Conservation (phyloP, 1,140 invertebrate species). For the Thalassaphorura encarpata region DNA sequence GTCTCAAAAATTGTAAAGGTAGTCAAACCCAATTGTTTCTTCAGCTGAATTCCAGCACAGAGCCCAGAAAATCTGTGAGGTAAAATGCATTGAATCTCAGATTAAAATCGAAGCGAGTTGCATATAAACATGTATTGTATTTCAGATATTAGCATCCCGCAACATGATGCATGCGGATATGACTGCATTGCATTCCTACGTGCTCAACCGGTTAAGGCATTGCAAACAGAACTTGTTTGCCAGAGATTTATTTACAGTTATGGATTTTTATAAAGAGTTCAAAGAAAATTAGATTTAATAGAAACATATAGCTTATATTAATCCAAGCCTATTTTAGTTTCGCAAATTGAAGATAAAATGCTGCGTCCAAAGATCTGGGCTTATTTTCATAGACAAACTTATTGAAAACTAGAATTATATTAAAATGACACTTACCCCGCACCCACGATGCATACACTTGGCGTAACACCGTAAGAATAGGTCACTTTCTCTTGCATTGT, state of each 20-base stretch:
- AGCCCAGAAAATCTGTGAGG: constrained; percentile 19
- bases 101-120: neutral
- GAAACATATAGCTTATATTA: neutral
- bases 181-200: neutral
- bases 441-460: constrained; percentile 7
- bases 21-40: constrained; percentile 7
- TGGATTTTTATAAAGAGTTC: neutral
- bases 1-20: constrained; percentile 12
- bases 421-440: constrained; percentile 4
- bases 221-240: neutral
- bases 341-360: neutral
- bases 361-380: neutral
- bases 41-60: constrained; percentile 15
- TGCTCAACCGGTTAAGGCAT: neutral
- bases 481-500: neutral
- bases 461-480: neutral
- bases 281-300: neutral
- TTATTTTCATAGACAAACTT: neutral
- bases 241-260: neutral
- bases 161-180: neutral
- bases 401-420: neutral
- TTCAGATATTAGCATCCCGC: neutral
- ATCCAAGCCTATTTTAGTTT: neutral
- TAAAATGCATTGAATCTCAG: neutral
- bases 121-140: neutral